Conservation (phyloP, 2,888 invertebrate genomes). For the Lacanobia oleracea region DNA sequence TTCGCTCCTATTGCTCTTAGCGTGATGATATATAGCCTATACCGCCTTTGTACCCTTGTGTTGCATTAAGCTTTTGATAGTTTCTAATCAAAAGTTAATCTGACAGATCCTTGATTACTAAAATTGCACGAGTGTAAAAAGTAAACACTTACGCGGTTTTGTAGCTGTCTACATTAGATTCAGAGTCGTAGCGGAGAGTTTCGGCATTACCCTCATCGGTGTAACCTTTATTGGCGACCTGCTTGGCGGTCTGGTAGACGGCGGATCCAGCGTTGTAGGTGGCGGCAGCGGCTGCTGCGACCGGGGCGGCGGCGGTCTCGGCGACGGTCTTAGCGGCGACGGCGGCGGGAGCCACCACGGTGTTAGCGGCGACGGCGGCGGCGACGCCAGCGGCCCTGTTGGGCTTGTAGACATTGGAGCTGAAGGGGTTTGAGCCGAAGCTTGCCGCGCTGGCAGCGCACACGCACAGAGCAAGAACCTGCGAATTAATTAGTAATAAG, state of each 20-base stretch:
- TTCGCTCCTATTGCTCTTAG: too few species aligned
- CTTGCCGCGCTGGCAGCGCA: slow-evolving; percentile 72
- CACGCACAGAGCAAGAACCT: slow-evolving; percentile 75
- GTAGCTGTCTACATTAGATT: slow-evolving; percentile 69
- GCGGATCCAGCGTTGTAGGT: slow-evolving; percentile 6
- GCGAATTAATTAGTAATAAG: slow-evolving; percentile 1
- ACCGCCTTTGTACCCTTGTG: too few species aligned
- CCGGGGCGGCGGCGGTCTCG: neutral
- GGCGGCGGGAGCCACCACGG: neutral
- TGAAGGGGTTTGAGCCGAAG: slow-evolving; percentile 37
- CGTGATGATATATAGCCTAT: too few species aligned
- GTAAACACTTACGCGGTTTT: slow-evolving; percentile 68
- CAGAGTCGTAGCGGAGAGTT: slow-evolving; percentile 67
- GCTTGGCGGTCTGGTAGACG: slow-evolving; percentile 28
- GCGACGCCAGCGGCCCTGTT: slow-evolving; percentile 9
- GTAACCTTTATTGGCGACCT: slow-evolving; percentile 38
- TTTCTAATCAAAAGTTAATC: neutral
- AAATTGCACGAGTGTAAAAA: neutral
- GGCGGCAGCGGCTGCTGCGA: slow-evolving; percentile 22
- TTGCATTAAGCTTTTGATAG: neutral
- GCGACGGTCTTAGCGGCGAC: slow-evolving; percentile 16
- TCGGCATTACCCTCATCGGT: slow-evolving; percentile 63
- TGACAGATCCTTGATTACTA: neutral
- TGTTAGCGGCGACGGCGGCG: slow-evolving; percentile 20
- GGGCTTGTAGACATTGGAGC: slow-evolving; percentile 3